Evolutionary conservation across 2,113 vertebrate species (phyloP).

Genomic region (Coturnix japonica): DNA sequence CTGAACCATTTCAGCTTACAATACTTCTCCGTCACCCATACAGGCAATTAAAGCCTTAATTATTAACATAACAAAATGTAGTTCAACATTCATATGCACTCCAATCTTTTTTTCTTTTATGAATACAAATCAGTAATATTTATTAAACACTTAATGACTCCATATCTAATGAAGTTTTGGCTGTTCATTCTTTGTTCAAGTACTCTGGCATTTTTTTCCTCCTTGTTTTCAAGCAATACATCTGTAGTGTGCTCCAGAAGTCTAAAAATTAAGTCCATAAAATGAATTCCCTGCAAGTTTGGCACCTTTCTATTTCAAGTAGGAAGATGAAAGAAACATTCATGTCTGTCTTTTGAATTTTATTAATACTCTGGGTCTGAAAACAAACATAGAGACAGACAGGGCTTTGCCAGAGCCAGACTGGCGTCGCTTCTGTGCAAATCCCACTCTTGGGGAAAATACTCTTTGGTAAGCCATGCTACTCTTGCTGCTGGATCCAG

Average conservation of each 20-base stretch:
- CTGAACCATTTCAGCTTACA: not conserved
- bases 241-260: not conserved
- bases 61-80: not conserved
- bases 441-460: not conserved
- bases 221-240: not conserved
- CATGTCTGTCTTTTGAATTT: not conserved
- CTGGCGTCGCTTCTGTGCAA: not conserved
- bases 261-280: not conserved
- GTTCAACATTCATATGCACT: not conserved
- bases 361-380: not conserved
- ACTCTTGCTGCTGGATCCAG: not conserved
- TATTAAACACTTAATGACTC: not conserved
- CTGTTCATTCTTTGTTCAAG: not conserved
- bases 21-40: not conserved
- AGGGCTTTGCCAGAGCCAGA: not conserved
- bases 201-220: not conserved
- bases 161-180: not conserved
- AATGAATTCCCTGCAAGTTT: not conserved
- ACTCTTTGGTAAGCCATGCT: not conserved
- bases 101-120: not conserved
- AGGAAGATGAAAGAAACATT: not conserved
- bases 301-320: not conserved
- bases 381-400: not conserved
- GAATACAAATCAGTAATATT: not conserved
- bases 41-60: not conserved